Base-by-base conservation (phyloP, 2,888 invertebrate genomes). In the Stenichneumon culpator region DNA sequence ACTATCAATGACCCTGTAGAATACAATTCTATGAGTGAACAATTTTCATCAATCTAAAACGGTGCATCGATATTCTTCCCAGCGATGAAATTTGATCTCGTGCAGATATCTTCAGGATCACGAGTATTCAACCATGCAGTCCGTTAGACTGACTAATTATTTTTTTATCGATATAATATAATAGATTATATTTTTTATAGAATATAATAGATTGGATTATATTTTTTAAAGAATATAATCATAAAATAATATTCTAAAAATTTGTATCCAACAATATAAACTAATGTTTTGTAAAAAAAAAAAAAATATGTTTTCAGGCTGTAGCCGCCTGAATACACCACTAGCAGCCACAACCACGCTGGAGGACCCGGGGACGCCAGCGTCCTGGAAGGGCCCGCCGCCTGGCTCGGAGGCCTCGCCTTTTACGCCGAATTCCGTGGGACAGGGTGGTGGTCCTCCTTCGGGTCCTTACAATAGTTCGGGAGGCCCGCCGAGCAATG, bases 351-450 rank as follows among this genome's bases (percentile, higher is more conserved):
- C 96, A 94, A 95, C 96, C 95, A 96, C 96, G 94, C 96, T 97
- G 96, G 97, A 97, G 95, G 97, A 97, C 95, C 96, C 96, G 93
- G 93, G 93, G 86, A 94, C 93, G 68, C 93, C 96, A 93, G 95
- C 96, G 93, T 96, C 96, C 94, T 97, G 97, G 97, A 97, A 97
- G 96, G 96, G 96, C 95, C 96, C 94, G 95, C 96, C 95, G 93
- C 95, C 95, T 94, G 95, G 95, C 93, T 95, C 95, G 94, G 95
- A 95, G 94, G 95, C 95, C 91, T 96, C 96, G 91, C 96, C 96
- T 93, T 96, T 96, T 93, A 96, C 96, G 87, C 94, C 95, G 87
- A 95, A 95, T 92, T 95, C 95, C 87, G 96, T 96, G 86, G 96
- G 96, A 94, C 93, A 94, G 93, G 95, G 94, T 93, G 94, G 89